Conservation (phyloP, 2,113 vertebrate species). For the Bombycilla garrulus region DNA sequence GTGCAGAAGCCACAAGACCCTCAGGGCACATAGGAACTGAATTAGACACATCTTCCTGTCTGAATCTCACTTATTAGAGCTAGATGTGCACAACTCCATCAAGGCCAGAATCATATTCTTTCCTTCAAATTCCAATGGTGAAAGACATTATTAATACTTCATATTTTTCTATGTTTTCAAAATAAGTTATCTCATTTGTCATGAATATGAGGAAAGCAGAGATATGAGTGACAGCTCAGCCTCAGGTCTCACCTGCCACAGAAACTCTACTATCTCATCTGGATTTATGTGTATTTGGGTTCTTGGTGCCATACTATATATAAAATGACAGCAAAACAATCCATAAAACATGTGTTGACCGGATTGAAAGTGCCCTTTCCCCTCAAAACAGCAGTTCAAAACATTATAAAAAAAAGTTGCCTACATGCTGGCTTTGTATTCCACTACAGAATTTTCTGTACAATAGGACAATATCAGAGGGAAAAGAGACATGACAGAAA, state of each 20-base stretch:
- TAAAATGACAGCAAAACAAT: neutral
- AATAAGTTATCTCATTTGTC: neutral
- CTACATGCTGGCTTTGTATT: neutral
- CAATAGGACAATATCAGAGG: neutral
- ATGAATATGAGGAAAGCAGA: neutral
- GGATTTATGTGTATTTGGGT: neutral
- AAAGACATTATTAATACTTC: neutral
- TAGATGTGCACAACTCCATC: neutral
- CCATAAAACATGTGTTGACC: neutral
- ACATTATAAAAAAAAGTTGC: neutral
- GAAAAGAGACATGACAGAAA: neutral
- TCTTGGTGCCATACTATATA: neutral
- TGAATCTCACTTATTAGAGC: neutral
- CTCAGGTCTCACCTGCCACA: neutral
- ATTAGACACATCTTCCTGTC: neutral
- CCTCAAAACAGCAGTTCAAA: neutral
- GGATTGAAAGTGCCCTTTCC: neutral
- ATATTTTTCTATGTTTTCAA: neutral
- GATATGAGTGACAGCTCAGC: neutral
- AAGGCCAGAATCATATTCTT: neutral
- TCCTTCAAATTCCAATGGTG: neutral
- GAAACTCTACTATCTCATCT: neutral
- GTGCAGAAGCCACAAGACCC: neutral
- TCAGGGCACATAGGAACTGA: fast-evolving
- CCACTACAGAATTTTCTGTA: neutral